Conservation (phyloP, 1,140 invertebrate genomes). For the Drosophila melanogaster region Release_6_plus_ISO1_MT NT_033777.3:29209001-29209500, state of each 20-base stretch:
- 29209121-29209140: no score
- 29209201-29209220: no score
- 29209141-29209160: neutral
- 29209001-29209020: conserved; percentile 9
- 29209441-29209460: conserved; percentile 1
- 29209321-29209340: conserved; percentile 38
- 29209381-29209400: conserved; percentile 63
- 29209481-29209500: conserved; percentile 31
- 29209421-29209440: conserved; percentile 11
- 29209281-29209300: conserved; percentile 28
- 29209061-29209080: neutral
- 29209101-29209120: neutral
- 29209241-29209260: neutral
- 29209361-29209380: conserved; percentile 69
- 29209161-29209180: neutral
- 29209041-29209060: neutral
- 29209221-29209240: neutral
- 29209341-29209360: conserved; percentile 49
- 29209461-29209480: conserved; percentile 35
- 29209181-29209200: no score
- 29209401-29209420: conserved; percentile 55
- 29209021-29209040: conserved; percentile 18
- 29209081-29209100: neutral
- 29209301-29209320: conserved; percentile 39
- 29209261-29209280: neutral